Conservation (phyloP, 1,140 invertebrate species). For the Plectrocnemia conspersa region DNA sequence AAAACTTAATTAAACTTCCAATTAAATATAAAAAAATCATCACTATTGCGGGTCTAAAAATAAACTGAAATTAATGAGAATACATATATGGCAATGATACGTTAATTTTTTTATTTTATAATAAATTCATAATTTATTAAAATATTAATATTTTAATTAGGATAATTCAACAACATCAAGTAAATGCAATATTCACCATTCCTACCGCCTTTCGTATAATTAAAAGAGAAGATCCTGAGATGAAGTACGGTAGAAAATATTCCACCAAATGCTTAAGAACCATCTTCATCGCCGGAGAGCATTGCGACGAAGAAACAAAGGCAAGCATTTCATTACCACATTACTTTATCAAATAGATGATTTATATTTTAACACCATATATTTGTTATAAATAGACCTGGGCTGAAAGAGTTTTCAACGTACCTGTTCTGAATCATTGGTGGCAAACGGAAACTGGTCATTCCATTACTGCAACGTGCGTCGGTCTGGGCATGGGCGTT, state of each 20-base stretch:
- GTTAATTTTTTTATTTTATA: neutral
- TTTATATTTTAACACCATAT: neutral
- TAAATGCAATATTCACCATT: constrained; percentile 81
- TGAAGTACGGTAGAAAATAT: constrained; percentile 62
- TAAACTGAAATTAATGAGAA: too few species aligned
- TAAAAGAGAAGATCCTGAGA: constrained; percentile 67
- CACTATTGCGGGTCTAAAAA: too few species aligned
- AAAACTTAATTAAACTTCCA: too few species aligned
- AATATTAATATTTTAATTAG: constrained; percentile 56
- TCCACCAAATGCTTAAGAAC: constrained; percentile 67
- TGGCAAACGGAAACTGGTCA: constrained; percentile 96
- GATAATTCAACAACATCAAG: constrained; percentile 80
- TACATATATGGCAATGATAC: neutral
- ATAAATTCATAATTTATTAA: too few species aligned
- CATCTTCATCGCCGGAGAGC: constrained; percentile 89
- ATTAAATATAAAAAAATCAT: neutral
- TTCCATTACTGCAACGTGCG: constrained; percentile 77
- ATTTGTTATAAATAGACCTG: constrained; percentile 55
- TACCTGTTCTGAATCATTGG: constrained; percentile 89
- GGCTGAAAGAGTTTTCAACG: constrained; percentile 75
- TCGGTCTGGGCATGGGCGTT: constrained; percentile 66
- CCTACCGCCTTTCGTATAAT: constrained; percentile 86
- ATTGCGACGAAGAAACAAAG: constrained; percentile 85
- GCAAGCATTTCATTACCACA: constrained; percentile 32
- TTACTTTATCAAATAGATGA: neutral